Base-by-base conservation (phyloP, 2,113 vertebrate genomes). In the Xerus inauris region DNA sequence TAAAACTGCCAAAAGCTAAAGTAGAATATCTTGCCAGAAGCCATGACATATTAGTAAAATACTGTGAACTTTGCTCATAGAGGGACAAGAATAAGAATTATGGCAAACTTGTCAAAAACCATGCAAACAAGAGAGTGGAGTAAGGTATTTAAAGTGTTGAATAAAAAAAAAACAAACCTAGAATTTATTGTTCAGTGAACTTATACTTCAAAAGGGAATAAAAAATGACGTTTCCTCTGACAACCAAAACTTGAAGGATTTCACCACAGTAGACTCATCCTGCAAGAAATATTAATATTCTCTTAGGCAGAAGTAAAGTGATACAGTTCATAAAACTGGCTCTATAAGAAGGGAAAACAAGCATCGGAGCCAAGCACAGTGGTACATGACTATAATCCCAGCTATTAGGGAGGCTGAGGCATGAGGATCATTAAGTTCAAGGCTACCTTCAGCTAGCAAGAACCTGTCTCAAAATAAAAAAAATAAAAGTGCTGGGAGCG, bases 141-240 rank as follows among this genome's bases (percentile, higher is more conserved):
- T 82, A 35, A 91, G 17, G 59, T 38, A 86, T 49, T 86, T 42
- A 59, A 62, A 42, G 20, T 30, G 7, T 14, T 83, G n/a, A 82
- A 89, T 77, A 38, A 35, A 35, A 38, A 51, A 73, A 69, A 57
- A 57, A 24, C 20, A 26, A 65, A 67, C 12, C 32, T 57, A 72
- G 26, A 95, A 80, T 80, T 80, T 35, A 80, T 75, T 89, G 71
- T 35, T 51, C 54, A 71, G 22, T 62, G 40, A 94, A 92, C 80
- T 45, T 79, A 88, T 40, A 84, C 30, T 65, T 93, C 22, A 93
- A 86, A 86, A 72, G 30, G 3, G 19, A 82, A 62, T 3, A 32
- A 82, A 35, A 83, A 83, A 49, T 75, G 38, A 79, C 40, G 9
- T 49, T 75, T 73, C 81, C 7, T 67, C 38, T 85, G 45, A 67